Evolutionary conservation across 2,113 vertebrate genomes (phyloP).

Genomic region (Barbus barbus): DNA sequence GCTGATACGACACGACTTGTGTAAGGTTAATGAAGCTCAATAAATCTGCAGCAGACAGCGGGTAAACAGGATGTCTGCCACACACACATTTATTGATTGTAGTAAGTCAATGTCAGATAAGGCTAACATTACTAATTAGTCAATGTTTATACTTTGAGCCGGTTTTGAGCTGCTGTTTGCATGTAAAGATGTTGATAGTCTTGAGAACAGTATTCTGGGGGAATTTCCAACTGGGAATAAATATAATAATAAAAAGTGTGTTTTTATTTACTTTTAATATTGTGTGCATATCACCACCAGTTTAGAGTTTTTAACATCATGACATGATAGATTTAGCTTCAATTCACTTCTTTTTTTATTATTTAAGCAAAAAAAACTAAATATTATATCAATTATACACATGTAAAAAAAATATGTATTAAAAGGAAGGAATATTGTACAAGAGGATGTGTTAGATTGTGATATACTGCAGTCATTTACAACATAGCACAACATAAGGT

Average conservation of each 20-base stretch:
- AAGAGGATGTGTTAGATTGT: neutral
- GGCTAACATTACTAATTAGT: slow-evolving; percentile 39
- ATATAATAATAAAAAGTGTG: neutral
- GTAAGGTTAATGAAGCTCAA: neutral
- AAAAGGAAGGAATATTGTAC: neutral
- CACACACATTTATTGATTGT: slow-evolving; percentile 21
- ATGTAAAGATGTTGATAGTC: neutral
- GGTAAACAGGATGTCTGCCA: slow-evolving; percentile 13
- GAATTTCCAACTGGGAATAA: neutral
- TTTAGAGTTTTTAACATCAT: no score
- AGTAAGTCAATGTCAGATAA: slow-evolving; percentile 40
- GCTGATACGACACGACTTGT: neutral
- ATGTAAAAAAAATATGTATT: no score
- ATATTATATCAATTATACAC: neutral
- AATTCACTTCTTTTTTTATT: neutral
- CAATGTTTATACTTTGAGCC: slow-evolving; percentile 4
- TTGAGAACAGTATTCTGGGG: neutral
- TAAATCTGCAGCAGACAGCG: neutral
- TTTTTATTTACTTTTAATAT: neutral
- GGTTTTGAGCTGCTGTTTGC: neutral
- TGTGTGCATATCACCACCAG: neutral
- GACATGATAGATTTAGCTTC: neutral
- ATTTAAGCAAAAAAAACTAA: neutral
- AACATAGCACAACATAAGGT: no score
- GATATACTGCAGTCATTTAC: neutral